These are phyloP conservation scores for Romanogobio albipinnatus DNA, from an alignment of 2,113 vertebrate species.

Conservation along the genomic window DNA sequence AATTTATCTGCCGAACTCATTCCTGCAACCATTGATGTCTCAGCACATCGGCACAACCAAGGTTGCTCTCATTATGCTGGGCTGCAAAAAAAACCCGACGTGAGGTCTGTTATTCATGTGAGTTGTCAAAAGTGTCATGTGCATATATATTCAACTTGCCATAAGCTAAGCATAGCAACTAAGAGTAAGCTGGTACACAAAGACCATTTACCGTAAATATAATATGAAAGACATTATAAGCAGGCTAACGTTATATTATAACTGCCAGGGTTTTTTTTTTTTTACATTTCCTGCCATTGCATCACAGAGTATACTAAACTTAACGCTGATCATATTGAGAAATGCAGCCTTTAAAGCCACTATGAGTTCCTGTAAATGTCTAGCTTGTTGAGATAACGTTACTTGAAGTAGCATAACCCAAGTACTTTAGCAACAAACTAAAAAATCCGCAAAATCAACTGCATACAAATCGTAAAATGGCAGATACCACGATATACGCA, in stretches of 20 bases:
- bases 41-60: not conserved
- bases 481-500: not conserved
- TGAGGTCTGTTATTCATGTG: not conserved
- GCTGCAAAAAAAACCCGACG: not conserved
- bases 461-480: not conserved
- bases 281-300: not conserved
- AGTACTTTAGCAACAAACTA: not conserved
- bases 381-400: not conserved
- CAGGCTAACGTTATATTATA: no score
- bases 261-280: no score
- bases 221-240: not conserved
- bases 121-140: not conserved
- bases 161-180: not conserved
- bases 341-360: not conserved
- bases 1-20: slow-evolving; percentile 43
- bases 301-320: not conserved
- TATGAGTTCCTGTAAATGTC: not conserved
- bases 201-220: not conserved
- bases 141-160: not conserved
- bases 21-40: not conserved
- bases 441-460: not conserved
- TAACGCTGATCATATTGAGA: not conserved
- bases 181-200: not conserved
- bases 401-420: not conserved
- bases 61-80: not conserved